These are phyloP conservation scores for Megatriorchis doriae DNA, from an alignment of 2,113 vertebrate genomes.

Conservation along the genomic window DNA sequence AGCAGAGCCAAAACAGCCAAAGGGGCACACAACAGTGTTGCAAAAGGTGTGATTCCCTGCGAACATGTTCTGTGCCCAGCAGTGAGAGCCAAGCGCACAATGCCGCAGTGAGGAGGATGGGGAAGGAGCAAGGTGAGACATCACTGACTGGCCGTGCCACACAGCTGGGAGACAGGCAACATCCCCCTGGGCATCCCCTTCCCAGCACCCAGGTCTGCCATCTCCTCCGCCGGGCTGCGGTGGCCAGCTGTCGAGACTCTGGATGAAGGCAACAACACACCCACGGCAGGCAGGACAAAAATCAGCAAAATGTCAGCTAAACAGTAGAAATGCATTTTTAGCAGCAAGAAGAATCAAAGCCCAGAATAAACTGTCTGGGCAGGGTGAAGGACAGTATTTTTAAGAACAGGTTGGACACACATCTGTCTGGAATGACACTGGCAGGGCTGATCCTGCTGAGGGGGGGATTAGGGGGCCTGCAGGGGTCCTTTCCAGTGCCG, in stretches of 20 bases:
- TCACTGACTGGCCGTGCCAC: neutral
- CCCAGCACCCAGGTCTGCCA: neutral
- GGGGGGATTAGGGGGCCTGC: neutral
- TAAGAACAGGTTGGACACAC: neutral
- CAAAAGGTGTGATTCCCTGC: accelerated
- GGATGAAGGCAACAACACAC: neutral
- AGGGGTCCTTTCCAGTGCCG: neutral
- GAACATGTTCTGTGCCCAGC: neutral
- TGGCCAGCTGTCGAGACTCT: neutral
- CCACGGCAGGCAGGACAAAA: neutral
- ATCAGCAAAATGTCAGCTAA: neutral
- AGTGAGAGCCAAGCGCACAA: neutral
- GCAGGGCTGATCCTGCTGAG: neutral
- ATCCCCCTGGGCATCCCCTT: neutral
- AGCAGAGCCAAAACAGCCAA: neutral
- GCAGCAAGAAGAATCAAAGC: neutral
- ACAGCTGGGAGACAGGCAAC: neutral
- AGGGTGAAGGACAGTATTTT: neutral
- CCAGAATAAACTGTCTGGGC: neutral
- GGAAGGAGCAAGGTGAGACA: neutral
- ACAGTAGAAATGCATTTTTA: neutral
- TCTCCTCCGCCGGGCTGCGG: accelerated
- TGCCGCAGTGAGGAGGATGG: accelerated
- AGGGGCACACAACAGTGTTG: accelerated
- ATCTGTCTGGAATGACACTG: neutral